Base-by-base conservation (phyloP, 2,888 invertebrate species). In the Siphlonurus alternatus region DNA sequence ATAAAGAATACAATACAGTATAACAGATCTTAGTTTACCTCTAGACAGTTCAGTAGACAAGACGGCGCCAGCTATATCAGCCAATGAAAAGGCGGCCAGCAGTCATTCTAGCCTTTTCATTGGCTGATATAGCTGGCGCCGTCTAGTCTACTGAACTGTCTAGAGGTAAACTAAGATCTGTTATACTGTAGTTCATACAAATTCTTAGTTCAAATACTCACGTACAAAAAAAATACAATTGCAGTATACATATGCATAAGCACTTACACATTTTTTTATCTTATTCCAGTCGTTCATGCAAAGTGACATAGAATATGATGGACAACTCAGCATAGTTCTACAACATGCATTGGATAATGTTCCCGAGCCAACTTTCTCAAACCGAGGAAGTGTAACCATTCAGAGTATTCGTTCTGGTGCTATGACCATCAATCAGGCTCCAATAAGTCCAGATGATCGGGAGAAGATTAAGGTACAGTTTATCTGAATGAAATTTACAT, bases 261-360 rank as follows among this genome's bases (percentile, higher is more conserved):
- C 15, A 38, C 38, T 10, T n/a, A 38, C 15, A 38, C 5, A 38
- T 10, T 38, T 10, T 38, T 10, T 38, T 38, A 56, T 56, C 22
- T 56, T 5, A 5, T 2, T 25, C 1, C 38, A 59, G n/a, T 7
- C 2, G 24, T 53, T 19, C 20, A 75, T 75, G 63, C 69, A 83
- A 83, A 78, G 76, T 61, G 81, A 80, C 69, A 73, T 88, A 67
- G 88, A 89, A 71, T 86, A 86, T 71, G 89, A 89, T 75, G 85
- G 87, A 25, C 86, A 86, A 82, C 73, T 88, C 22, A 83, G 82
- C 66, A 81, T 89, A 68, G 83, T 84, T 73, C 75, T 90, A 66
- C 81, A 83, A 70, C 89, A 90, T 73, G 80, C 84, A 1, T 72
- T 89, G 61, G 80, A 83, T 19, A 73, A 76, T 68, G 75, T 75